These are phyloP conservation scores for Oenanthe oenanthe DNA, from an alignment of 2,113 vertebrate genomes.

Conservation along the genomic window DNA sequence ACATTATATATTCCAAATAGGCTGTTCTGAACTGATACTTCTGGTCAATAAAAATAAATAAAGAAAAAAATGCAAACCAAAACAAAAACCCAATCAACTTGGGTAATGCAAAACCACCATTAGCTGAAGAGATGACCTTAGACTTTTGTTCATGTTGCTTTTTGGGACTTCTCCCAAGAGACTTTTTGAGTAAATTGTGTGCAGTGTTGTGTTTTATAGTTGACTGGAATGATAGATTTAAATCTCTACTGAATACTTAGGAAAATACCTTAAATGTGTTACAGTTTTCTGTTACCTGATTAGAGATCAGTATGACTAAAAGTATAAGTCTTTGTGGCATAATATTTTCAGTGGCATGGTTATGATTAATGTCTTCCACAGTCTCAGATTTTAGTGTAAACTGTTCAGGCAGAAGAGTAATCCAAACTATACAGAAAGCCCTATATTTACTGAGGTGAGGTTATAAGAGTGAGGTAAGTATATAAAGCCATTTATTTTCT, in stretches of 20 bases:
- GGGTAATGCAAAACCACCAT: not conserved
- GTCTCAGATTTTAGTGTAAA: not conserved
- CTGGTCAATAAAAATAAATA: not conserved
- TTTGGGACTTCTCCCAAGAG: not conserved
- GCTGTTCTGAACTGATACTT: not conserved
- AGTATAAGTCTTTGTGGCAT: not conserved
- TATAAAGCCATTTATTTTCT: not conserved
- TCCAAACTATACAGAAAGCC: not conserved
- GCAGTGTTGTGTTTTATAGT: not conserved
- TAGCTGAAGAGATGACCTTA: not conserved
- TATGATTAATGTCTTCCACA: not conserved
- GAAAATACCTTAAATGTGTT: not conserved
- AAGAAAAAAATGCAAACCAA: accelerated
- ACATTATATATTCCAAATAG: not conserved
- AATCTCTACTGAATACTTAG: not conserved
- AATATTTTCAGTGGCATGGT: not conserved
- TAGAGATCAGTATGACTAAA: not conserved
- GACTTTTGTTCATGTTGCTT: not conserved
- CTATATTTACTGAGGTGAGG: not conserved
- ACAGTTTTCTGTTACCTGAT: not conserved
- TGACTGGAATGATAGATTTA: not conserved
- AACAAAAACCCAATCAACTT: not conserved
- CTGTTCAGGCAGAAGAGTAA: not conserved
- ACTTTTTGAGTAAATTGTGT: not conserved
- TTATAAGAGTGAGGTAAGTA: not conserved